phyloP scores from a whole-genome alignment of 2,888 invertebrate genomes.

The Cylloceria caligata region DNA sequence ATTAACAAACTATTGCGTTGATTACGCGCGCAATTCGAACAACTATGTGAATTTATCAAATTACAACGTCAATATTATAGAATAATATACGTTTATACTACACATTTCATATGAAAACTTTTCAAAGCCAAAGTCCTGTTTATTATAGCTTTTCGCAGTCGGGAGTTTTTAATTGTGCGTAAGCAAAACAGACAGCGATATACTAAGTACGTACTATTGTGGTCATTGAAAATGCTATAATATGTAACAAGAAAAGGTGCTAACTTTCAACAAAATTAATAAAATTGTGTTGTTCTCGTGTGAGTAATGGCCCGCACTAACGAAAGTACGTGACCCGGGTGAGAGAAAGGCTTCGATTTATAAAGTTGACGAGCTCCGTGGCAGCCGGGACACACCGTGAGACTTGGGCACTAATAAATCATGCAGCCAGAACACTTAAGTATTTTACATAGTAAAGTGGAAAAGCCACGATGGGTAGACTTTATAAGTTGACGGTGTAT shows the following conservation, averaged over 20 bases:
- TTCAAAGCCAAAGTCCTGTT: too few relatives aligned
- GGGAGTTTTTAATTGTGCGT: too few relatives aligned
- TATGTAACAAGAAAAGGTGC: not conserved
- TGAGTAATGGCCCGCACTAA: not conserved
- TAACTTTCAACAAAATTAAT: not conserved
- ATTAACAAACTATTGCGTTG: too few relatives aligned
- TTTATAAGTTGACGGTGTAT: constrained; percentile 30
- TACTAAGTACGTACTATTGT: too few relatives aligned
- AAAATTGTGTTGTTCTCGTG: not conserved
- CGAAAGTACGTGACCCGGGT: not conserved
- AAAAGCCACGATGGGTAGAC: constrained; percentile 5
- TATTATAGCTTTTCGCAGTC: too few relatives aligned
- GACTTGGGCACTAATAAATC: constrained; percentile 26
- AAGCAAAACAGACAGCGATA: too few relatives aligned
- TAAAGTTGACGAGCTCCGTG: not conserved
- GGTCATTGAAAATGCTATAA: too few relatives aligned
- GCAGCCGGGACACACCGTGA: constrained; percentile 18
- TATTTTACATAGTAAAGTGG: not conserved
- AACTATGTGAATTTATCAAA: too few relatives aligned
- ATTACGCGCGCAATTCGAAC: too few relatives aligned
- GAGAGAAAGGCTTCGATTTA: constrained; percentile 4
- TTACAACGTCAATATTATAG: too few relatives aligned
- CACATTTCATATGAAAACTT: too few relatives aligned
- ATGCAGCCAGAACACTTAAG: constrained; percentile 10
- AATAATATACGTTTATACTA: too few relatives aligned